Evolutionary conservation across 2,113 vertebrate species (phyloP), one percentile per base, ranked within the genome.

Genomic region (Stigmatopora nigra): DNA sequence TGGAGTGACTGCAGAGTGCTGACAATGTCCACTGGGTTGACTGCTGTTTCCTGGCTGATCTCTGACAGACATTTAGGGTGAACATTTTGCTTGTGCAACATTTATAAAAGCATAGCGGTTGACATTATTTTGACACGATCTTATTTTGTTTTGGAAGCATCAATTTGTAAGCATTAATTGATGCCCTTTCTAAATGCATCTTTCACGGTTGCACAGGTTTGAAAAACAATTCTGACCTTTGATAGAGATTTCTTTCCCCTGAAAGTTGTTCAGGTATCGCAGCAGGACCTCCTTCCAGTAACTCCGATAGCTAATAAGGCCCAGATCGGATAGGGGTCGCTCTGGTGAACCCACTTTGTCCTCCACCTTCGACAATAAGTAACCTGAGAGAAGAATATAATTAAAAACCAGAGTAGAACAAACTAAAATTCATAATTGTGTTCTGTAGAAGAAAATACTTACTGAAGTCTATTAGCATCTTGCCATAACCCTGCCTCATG

Each of bases 191-290:
- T 41, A 41, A 41, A 41, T 4, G 38, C 1, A n/a, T n/a, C 48
- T 51, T 51, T 51, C 8, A 8, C 16, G 6, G n/a, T 61, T 44
- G 19, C 9, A 13, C 56, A 25, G 56, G 3, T 19, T 31, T 47
- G 3, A 19, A 44, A 5, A 11, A 17, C 38, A 22, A 5, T 15
- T 49, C 71, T 72, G 64, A 98, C 96, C 96, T 94, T 98, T 99
- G 77, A 99, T 98, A 63, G 96, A 98, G 78, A 99, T 97, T 84
- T 99, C 96, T 71, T 98, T 99, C 75, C 95, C 96, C 83, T 98
- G 93, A 78, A 98, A 99, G 79, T 92, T 92, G 80, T 98, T 91
- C 73, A 99, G 89, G 82, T 99, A 99, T 1, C 94, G 89, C 53
- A 99, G 92, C 35, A 99, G 91, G 58, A 99, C 96, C 57, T 99